phyloP scores from a whole-genome alignment of 37 sponge, comb jelly and placozoan species.

The Theonella swinhoei region DNA sequence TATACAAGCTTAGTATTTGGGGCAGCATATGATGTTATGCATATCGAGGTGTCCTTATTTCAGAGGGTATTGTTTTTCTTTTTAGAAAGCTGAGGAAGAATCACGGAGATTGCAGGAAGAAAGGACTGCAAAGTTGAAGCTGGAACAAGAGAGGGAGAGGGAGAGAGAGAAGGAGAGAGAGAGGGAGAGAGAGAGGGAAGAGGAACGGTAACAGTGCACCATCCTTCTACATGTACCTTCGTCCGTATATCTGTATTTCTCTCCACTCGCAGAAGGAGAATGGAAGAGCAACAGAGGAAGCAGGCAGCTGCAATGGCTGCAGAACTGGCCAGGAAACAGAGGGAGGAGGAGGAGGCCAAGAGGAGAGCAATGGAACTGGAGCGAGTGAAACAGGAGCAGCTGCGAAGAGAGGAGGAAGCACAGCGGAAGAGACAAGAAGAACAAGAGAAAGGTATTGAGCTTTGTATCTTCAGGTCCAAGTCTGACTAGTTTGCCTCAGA shows the following conservation, averaged over 20 bases:
- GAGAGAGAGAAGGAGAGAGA: slow-evolving; percentile 22
- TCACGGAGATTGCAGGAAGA: no score
- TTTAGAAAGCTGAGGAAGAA: no score
- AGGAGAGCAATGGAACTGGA: not conserved
- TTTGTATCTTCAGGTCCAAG: not conserved
- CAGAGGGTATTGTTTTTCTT: no score
- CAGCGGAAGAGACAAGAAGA: slow-evolving; percentile 11
- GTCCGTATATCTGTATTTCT: no score
- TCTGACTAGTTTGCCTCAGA: not conserved
- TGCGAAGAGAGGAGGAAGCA: slow-evolving; percentile 16
- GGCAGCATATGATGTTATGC: no score
- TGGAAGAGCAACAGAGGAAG: slow-evolving; percentile 11
- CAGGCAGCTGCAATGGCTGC: slow-evolving; percentile 1
- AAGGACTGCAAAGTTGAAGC: no score
- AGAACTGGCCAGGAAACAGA: slow-evolving; percentile 8
- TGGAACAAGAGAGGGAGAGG: not conserved
- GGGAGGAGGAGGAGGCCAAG: not conserved
- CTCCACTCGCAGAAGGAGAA: slow-evolving; percentile 3
- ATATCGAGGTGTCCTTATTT: no score
- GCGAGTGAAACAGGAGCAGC: slow-evolving; percentile 20
- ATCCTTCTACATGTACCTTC: no score
- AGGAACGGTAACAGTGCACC: no score
- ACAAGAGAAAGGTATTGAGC: slow-evolving; percentile 3
- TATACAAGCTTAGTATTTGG: no score
- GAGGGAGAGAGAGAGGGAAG: slow-evolving; percentile 18